Conservation (phyloP, 2,888 invertebrate species). For the Cactoblastis cactorum region DNA sequence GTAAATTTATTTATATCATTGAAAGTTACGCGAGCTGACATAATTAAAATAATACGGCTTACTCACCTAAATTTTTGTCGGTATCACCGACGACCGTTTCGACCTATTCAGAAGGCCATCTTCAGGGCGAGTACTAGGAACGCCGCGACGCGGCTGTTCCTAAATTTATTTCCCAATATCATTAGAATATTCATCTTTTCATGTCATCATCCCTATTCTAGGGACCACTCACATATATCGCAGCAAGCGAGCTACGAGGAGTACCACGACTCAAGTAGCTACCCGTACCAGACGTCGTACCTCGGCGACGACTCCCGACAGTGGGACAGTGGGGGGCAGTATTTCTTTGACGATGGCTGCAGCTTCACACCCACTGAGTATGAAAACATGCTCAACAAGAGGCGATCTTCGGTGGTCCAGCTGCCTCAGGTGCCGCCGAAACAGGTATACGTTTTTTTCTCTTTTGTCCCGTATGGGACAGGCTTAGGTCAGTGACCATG, state of each 20-base stretch:
- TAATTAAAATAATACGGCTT: too few relatives aligned
- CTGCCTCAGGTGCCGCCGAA: slow-evolving; percentile 73
- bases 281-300: slow-evolving; percentile 79
- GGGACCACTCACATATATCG: slow-evolving; percentile 73
- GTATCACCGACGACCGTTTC: too few relatives aligned
- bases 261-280: slow-evolving; percentile 82
- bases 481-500: too few relatives aligned
- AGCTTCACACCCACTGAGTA: slow-evolving; percentile 76
- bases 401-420: slow-evolving; percentile 73
- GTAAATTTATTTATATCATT: too few relatives aligned
- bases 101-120: too few relatives aligned
- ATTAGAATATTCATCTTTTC: too few relatives aligned
- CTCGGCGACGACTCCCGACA: slow-evolving; percentile 82
- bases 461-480: too few relatives aligned
- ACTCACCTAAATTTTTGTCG: too few relatives aligned
- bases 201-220: slow-evolving; percentile 33
- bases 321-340: slow-evolving; percentile 86
- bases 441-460: slow-evolving; percentile 44
- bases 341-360: slow-evolving; percentile 60
- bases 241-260: slow-evolving; percentile 81
- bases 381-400: slow-evolving; percentile 78
- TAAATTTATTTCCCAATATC: too few relatives aligned
- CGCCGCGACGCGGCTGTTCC: too few relatives aligned
- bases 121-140: too few relatives aligned
- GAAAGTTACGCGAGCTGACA: too few relatives aligned